phyloP scores from a whole-genome alignment of 2,113 vertebrate genomes.

The Rhinopithecus roxellana region DNA sequence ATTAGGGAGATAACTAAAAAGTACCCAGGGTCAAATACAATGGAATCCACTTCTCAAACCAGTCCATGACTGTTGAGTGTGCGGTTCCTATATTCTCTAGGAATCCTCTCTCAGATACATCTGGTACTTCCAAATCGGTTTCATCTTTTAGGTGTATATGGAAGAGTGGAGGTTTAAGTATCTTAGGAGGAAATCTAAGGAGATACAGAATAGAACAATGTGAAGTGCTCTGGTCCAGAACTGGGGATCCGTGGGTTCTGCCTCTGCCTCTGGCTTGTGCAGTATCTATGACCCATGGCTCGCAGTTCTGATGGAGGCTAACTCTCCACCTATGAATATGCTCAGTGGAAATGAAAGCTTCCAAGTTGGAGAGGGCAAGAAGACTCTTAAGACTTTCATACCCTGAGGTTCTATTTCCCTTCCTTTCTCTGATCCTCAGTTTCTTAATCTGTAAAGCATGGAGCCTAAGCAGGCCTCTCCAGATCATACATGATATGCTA shows the following conservation, averaged over 20 bases:
- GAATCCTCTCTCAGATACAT: background rate
- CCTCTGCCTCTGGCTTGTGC: background rate
- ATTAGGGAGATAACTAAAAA: background rate
- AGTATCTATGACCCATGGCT: background rate
- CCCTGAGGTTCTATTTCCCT: background rate
- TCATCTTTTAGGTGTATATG: background rate
- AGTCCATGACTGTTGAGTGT: background rate
- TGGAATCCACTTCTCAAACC: background rate
- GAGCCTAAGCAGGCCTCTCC: background rate
- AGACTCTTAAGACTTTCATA: background rate
- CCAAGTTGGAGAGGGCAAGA: background rate
- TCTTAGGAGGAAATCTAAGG: background rate
- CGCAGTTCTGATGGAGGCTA: background rate
- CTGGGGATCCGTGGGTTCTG: background rate
- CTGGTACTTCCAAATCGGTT: background rate
- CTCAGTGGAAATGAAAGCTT: background rate
- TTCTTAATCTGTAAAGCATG: background rate
- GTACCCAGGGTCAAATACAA: background rate
- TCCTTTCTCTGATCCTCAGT: background rate
- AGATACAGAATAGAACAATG: background rate
- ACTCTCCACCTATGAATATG: background rate
- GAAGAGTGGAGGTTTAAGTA: background rate
- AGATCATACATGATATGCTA: accelerated
- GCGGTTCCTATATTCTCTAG: background rate
- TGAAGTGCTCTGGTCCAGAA: background rate